These are phyloP conservation scores for Macropus fuliginosus DNA, from an alignment of 2,797 vertebrate species.

Conservation along the genomic window DNA sequence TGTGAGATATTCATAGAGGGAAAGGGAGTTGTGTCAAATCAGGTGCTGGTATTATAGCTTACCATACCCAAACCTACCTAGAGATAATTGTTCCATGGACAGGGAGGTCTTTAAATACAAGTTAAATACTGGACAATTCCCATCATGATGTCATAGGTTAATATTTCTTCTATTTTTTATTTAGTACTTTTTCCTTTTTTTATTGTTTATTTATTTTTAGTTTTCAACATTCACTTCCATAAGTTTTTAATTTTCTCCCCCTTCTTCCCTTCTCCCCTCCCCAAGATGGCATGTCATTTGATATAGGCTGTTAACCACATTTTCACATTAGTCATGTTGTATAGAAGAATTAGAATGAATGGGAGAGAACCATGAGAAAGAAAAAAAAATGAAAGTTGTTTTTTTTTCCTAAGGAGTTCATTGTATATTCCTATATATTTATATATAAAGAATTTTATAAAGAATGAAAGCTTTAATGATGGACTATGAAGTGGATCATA, in stretches of 20 bases:
- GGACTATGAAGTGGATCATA: not conserved
- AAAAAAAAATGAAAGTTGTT: not conserved
- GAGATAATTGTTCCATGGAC: not conserved
- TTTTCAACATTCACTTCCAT: no score
- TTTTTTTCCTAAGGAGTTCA: not conserved
- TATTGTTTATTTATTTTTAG: no score
- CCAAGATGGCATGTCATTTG: no score
- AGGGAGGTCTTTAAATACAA: not conserved
- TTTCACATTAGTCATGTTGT: no score
- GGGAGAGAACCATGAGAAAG: no score
- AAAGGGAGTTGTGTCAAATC: not conserved
- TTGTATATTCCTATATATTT: not conserved
- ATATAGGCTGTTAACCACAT: no score
- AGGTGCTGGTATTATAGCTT: not conserved
- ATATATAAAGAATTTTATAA: no score
- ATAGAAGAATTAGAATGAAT: no score
- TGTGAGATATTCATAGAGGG: constrained; percentile 1
- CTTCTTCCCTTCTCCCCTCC: no score
- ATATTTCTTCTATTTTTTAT: not conserved
- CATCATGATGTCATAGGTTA: not conserved
- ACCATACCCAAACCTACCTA: not conserved
- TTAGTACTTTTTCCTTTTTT: no score
- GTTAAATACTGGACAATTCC: not conserved
- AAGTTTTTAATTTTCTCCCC: no score
- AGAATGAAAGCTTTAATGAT: not conserved